phyloP scores from a whole-genome alignment of 2,888 invertebrate genomes.

The Margaritifera margaritifera region DNA sequence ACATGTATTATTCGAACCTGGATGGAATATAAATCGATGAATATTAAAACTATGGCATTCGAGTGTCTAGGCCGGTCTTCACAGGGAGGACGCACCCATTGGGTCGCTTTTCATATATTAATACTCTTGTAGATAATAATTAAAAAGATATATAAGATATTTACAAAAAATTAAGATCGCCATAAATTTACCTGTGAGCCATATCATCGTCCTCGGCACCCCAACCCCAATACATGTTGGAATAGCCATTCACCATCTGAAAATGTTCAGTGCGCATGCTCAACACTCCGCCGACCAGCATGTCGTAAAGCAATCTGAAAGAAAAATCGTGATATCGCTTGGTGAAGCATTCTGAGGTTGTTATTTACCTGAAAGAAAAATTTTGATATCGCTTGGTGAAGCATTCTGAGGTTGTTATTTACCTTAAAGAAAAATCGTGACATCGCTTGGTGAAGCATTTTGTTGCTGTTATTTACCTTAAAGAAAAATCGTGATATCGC shows the following conservation, averaged over 20 bases:
- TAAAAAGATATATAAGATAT: no score
- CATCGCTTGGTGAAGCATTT: not conserved
- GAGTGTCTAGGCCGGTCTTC: no score
- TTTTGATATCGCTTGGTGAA: not conserved
- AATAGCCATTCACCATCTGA: conserved; percentile 72
- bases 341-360: no score
- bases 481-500: conserved; percentile 9
- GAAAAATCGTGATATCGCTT: not conserved
- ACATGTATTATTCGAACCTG: no score
- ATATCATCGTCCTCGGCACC: conserved; percentile 68
- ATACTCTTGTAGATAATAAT: no score
- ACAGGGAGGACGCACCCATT: no score
- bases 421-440: conserved; percentile 34
- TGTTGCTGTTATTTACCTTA: conserved; percentile 24
- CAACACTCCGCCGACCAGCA: conserved; percentile 74
- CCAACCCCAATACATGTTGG: conserved; percentile 74
- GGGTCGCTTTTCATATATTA: no score
- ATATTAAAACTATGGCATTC: no score
- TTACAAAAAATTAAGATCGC: no score
- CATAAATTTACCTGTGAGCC: conserved; percentile 30
- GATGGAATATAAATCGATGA: no score
- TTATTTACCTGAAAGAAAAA: conserved; percentile 33
- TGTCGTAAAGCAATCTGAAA: conserved; percentile 71
- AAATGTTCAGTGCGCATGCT: conserved; percentile 72
- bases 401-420: no score